Percentiles rank a stretch among this genome's conserved stretches.
Conservation (phyloP, 2,797 vertebrate genomes). For the Poecilia picta region DNA sequence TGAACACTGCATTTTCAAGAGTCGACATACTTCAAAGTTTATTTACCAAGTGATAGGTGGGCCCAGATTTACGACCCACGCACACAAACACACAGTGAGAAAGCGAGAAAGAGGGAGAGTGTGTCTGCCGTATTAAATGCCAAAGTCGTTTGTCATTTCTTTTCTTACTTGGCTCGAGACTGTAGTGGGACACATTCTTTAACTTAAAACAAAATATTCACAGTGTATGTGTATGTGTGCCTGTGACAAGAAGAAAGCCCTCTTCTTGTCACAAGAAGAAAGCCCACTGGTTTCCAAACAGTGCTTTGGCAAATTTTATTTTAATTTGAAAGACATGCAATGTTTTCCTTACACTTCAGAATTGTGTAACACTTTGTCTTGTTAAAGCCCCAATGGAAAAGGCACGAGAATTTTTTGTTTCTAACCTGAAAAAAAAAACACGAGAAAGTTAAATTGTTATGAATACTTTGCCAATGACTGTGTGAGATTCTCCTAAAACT, state of each 20-base stretch:
- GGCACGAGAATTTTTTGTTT: neutral
- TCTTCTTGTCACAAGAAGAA: too few species aligned
- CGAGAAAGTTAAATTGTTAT: neutral
- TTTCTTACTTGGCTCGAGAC: constrained; percentile 65
- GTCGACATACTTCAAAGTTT: constrained; percentile 7
- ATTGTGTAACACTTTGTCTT: neutral
- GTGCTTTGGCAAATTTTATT: neutral
- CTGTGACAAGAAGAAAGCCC: too few species aligned
- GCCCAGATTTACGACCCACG: constrained; percentile 5
- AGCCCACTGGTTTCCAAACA: neutral
- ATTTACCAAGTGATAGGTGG: constrained; percentile 15
- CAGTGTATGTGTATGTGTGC: constrained; percentile 10
- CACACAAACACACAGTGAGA: neutral
- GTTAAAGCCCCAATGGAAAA: neutral
- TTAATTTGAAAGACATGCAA: neutral
- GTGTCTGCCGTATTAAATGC: constrained; percentile 76
- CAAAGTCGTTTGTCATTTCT: constrained; percentile 77
- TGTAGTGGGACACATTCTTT: constrained; percentile 63
- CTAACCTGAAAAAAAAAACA: neutral
- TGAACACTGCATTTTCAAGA: neutral
- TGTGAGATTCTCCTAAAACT: neutral
- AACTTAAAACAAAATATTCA: constrained; percentile 67
- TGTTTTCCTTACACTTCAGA: neutral
- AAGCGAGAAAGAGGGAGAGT: constrained; percentile 38
- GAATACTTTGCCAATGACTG: neutral